phyloP scores from a whole-genome alignment of 2,888 invertebrate species.

The Oscheius sp. region DNA sequence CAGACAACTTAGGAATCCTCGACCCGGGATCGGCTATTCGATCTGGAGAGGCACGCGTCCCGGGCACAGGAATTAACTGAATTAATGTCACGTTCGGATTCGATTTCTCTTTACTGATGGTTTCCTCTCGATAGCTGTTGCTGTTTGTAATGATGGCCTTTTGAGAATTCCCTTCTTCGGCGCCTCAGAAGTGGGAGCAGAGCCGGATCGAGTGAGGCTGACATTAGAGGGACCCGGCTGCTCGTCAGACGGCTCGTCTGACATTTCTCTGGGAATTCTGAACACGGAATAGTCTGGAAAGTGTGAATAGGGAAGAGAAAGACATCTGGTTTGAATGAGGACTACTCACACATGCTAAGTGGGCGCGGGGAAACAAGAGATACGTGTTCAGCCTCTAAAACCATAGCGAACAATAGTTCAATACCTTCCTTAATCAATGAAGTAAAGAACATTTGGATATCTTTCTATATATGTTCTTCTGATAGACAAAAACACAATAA shows the following conservation, averaged over 20 bases:
- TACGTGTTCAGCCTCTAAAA: background rate
- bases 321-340: conserved; percentile 33
- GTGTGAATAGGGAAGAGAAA: background rate
- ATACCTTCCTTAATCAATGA: too few relatives aligned
- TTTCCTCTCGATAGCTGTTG: conserved; percentile 1
- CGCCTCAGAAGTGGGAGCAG: conserved; percentile 14
- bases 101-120: background rate
- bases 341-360: conserved; percentile 18
- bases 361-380: background rate
- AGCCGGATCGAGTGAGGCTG: conserved; percentile 1
- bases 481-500: too few relatives aligned
- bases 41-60: conserved; percentile 59
- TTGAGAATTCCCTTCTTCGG: conserved; percentile 68
- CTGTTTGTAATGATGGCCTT: conserved; percentile 41
- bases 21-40: conserved; percentile 55
- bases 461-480: too few relatives aligned
- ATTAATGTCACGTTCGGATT: background rate
- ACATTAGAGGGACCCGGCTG: conserved; percentile 25
- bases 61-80: conserved; percentile 49
- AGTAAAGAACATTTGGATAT: too few relatives aligned
- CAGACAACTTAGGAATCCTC: conserved; percentile 64
- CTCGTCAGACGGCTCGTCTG: conserved; percentile 30
- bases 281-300: background rate
- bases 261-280: conserved; percentile 25
- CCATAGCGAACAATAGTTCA: too few relatives aligned